Evolutionary conservation across 2,113 vertebrate species (phyloP), one percentile per base, ranked within the genome.

Genomic region (Gnathonemus echidnorhynchus): DNA sequence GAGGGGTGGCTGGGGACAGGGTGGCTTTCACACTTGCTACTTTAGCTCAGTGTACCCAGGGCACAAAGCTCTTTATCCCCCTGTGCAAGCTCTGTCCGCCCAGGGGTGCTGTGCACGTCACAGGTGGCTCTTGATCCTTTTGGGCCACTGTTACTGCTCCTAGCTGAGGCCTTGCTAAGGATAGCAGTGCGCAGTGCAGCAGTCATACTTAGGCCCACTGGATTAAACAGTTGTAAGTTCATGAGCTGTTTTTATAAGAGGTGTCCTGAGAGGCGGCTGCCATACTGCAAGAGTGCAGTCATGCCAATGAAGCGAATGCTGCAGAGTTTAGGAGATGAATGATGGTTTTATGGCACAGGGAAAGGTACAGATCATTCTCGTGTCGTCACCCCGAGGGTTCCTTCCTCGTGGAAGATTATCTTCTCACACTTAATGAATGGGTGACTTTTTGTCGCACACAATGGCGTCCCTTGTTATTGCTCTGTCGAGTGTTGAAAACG

Each of bases 21-120:
- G 89, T 77, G 91, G 93, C 91, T 92, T 95, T 94, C 93, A 95
- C 95, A 95, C 95, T 94, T 94, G 94, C 95, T 95, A 95, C 95
- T 94, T 94, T 93, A 93, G 93, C 91, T 94, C 91, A 92, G 80
- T 89, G 90, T 90, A 92, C 91, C 92, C 89, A 91, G 91, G 92
- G 91, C 93, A 91, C 94, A 95, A 95, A 95, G 93, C 93, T 93
- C 92, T 94, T 95, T 93, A 96, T 95, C 95, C 93, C 88, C 87
- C 86, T 17, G 93, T 93, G 93, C 94, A 95, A 95, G 93, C 93
- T 89, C 85, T 66, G 89, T 90, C 90, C 91, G 92, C 90, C 90
- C 92, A 89, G 49, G 88, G 88, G 62, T 74, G 48, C 74, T 35
- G 21, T 31, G 4, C 52, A n/a, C 48, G 5, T 49, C 89, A n/a